Base-by-base conservation (phyloP, 2,888 invertebrate species). In the Limnephilus auricula region DNA sequence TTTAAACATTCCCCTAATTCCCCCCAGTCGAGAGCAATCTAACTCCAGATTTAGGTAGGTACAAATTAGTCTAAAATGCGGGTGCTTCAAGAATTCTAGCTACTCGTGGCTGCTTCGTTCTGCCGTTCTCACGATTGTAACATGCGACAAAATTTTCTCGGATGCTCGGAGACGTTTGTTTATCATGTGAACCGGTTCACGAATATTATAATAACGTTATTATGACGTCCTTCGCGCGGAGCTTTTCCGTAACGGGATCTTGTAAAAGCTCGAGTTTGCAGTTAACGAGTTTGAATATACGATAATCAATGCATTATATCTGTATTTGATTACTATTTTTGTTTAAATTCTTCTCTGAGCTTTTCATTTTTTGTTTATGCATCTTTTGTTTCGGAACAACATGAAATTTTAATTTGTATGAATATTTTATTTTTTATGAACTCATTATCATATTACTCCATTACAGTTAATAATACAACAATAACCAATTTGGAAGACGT, bases 21-120 rank as follows among this genome's bases (percentile, higher is more conserved):
- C 87, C 87, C 87, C 45, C 13, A 84, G 13, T 40, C 82, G 82
- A 82, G 82, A 82, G 34, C 82, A 82, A 82, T 85, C 85, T 85
- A 34, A 40, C 85, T 40, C 84, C 85, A 85, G 85, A 37, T 40
- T 40, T 85, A 45, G n/a, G 37, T 85, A 40, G 30, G 85, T 37
- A 85, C 85, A 85, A 85, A 88, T 88, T 88, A 88, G 87, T 88
- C 34, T n/a, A 79, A 86, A 85, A 88, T 88, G 87, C 87, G 87
- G 87, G 87, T 79, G 78, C 87, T 30, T 30, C 85, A 34, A 37
- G 37, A 34, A 31, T 82, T 34, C 80, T 50, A 32, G 83, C 34
- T 83, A 32, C 85, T 45, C 32, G 18, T n/a, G 65, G 78, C 9
- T 78, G 78, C n/a, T 25, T 79, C 37, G n/a, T n/a, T 78, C 79